Evolutionary conservation across 2,888 invertebrate species (phyloP), one percentile per base, ranked within the genome.

Genomic region (Gandaritis pyraliata): DNA sequence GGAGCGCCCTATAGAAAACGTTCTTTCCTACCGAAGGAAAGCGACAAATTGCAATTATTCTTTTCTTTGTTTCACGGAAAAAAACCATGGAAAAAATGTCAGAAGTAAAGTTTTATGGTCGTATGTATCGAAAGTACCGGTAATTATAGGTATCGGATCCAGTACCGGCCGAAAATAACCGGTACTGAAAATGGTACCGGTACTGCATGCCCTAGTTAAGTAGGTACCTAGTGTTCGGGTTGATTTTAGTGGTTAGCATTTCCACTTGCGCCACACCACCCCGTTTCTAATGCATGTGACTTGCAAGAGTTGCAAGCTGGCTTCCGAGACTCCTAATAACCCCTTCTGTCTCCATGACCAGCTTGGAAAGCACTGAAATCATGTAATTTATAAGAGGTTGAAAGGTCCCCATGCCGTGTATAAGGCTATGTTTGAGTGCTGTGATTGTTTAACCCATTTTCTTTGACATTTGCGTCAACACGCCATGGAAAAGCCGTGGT

Each of bases 271-370:
- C 78, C 85, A 77, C 70, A 36, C 51, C 6, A 23, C 0, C 60
- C 47, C 66, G 74, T 71, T 72, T 70, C 72, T 84, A 85, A 84
- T 85, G 86, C 87, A 87, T 81, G 88, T 87, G 88, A 88, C 88
- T 87, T 87, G 88, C 87, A 85, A 78, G 54, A 67, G 73, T 69
- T 66, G n/a, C n/a, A n/a, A n/a, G n/a, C n/a, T n/a, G n/a, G 23
- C 23, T 23, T 23, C 69, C 76, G 71, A 29, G 72, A 70, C 64
- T 67, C 70, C 63, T 79, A 80, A 81, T 81, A 81, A 78, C 80
- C 79, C 80, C 72, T 80, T 75, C 75, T 66, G 70, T 68, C 66
- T 61, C 71, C 71, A 72, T 72, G 68, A 55, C 55, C 60, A 58
- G 18, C 64, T 47, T 49, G 55, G 43, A 59, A 64, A 50, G 29